Percentiles rank a stretch among this genome's conserved stretches.
phyloP scores from a whole-genome alignment of 2,888 invertebrate genomes.

The Apamea crenata region DNA sequence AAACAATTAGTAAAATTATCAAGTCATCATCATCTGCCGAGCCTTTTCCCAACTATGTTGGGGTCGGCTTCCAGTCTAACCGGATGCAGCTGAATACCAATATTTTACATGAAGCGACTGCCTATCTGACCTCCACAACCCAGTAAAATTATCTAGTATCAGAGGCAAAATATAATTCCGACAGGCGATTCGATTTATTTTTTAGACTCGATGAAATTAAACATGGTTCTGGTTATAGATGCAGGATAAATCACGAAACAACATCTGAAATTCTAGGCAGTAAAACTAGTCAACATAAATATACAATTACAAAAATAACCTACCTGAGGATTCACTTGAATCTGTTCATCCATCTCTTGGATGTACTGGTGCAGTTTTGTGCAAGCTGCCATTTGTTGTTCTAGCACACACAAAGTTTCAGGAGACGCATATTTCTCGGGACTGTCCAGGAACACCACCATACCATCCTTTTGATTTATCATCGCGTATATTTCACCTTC shows the following conservation, averaged over 20 bases:
- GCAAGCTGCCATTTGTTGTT: constrained; percentile 96
- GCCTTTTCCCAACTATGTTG: too few species aligned
- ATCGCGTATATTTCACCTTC: constrained; percentile 99
- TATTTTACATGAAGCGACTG: too few species aligned
- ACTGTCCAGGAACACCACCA: constrained; percentile 99
- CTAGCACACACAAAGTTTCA: constrained; percentile 95
- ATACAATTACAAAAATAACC: constrained; percentile 20
- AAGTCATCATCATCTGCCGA: too few species aligned
- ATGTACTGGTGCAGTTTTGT: constrained; percentile 97
- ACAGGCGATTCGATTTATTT: background rate
- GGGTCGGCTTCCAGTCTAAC: too few species aligned
- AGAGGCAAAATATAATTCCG: background rate
- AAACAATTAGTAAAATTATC: background rate
- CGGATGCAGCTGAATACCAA: too few species aligned
- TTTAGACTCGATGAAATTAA: too few species aligned
- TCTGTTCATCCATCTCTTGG: constrained; percentile 98
- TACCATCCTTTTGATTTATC: constrained; percentile 99
- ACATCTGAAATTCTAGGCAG: background rate
- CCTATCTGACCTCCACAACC: too few species aligned
- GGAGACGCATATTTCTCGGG: constrained; percentile 98
- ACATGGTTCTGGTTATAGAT: background rate
- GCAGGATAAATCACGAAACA: background rate
- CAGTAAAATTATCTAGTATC: background rate
- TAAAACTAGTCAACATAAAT: constrained; percentile 1
- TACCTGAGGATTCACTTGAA: constrained; percentile 96